Conservation (phyloP, 2,113 vertebrate genomes). For the Sinosuthora webbiana region DNA sequence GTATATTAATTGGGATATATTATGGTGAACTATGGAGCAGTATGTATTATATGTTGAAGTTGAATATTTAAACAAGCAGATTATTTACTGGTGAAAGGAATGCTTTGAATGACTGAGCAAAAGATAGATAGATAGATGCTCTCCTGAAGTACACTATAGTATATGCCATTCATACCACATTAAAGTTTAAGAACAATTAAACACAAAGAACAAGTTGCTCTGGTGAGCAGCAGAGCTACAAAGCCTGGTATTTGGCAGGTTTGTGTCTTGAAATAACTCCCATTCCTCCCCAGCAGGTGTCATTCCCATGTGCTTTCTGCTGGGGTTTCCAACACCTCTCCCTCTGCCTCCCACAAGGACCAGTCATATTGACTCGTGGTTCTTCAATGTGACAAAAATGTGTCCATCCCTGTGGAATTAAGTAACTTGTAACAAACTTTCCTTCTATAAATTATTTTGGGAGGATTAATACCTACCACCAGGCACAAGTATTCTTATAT, state of each 20-base stretch:
- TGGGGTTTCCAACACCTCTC: background rate
- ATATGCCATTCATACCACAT: constrained; percentile 68
- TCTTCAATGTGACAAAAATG: background rate
- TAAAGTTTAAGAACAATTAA: constrained; percentile 46
- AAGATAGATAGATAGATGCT: constrained; percentile 58
- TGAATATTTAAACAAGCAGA: constrained; percentile 56
- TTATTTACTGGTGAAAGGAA: constrained; percentile 64
- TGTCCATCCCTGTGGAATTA: background rate
- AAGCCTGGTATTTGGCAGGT: background rate
- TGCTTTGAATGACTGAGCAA: constrained; percentile 58
- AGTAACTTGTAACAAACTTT: background rate
- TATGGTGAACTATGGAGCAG: constrained; percentile 76
- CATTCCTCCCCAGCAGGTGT: background rate
- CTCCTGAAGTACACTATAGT: constrained; percentile 71
- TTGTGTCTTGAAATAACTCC: background rate
- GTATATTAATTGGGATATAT: constrained; percentile 69
- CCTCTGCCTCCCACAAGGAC: background rate
- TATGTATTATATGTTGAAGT: constrained; percentile 70
- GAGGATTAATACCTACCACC: background rate
- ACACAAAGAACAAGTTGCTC: background rate
- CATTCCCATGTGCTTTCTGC: background rate
- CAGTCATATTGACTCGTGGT: background rate
- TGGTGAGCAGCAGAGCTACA: background rate
- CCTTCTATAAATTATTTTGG: background rate
- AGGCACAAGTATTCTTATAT: background rate